Conservation (phyloP, 2,797 vertebrate species). For the Schizopygopsis pylzovi region DNA sequence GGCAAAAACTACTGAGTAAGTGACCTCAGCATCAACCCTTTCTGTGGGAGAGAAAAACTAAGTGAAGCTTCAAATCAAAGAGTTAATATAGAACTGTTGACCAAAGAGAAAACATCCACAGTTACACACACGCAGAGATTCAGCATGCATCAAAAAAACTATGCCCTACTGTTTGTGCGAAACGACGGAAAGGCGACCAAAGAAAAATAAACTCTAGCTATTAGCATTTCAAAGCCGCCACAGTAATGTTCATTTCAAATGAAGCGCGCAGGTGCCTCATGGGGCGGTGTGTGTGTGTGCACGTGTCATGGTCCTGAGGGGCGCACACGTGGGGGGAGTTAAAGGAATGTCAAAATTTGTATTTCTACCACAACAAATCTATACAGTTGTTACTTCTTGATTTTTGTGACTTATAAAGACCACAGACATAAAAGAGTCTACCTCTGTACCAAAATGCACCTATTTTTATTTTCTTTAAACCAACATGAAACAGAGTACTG, state of each 20-base stretch:
- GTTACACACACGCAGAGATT: constrained; percentile 29
- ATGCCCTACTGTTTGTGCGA: constrained; percentile 34
- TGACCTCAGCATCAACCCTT: constrained; percentile 30
- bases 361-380: neutral
- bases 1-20: constrained; percentile 17
- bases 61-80: constrained; percentile 22
- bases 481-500: neutral
- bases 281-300: neutral
- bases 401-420: neutral
- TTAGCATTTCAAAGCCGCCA: constrained; percentile 49
- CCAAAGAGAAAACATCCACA: constrained; percentile 28
- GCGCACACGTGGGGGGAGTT: neutral
- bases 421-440: neutral
- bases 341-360: neutral
- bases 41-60: constrained; percentile 9
- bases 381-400: neutral
- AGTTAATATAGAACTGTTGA: constrained; percentile 39
- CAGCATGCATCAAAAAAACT: constrained; percentile 23
- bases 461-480: neutral
- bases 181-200: neutral
- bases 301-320: neutral
- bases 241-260: constrained; percentile 28
- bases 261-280: neutral
- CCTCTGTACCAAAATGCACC: neutral
- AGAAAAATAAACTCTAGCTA: constrained; percentile 41